A percentile compares a stretch with the other conserved stretches of the same genome.
These are phyloP conservation scores for Diloba caeruleocephala DNA, from an alignment of 2,888 invertebrate genomes.

Conservation along the genomic window DNA sequence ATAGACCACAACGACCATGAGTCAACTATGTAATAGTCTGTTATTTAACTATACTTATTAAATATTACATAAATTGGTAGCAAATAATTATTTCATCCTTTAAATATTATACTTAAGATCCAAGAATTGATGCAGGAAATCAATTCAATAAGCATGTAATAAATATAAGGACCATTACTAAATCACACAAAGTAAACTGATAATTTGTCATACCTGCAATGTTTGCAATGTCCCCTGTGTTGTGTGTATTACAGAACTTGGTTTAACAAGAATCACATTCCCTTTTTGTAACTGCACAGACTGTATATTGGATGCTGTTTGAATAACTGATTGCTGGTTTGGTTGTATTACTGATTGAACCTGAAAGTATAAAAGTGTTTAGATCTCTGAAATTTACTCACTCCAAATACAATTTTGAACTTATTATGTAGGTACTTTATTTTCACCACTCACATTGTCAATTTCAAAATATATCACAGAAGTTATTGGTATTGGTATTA, in stretches of 20 bases:
- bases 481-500: neutral
- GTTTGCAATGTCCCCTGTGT: conserved; percentile 96
- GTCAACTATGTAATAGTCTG: no score
- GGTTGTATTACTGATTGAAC: conserved; percentile 99
- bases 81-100: no score
- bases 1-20: neutral
- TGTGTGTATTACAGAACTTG: conserved; percentile 97
- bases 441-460: no score
- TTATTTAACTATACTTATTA: no score
- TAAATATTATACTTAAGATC: no score
- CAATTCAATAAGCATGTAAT: neutral
- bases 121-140: no score
- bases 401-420: no score
- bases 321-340: conserved; percentile 98
- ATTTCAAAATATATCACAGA: no score
- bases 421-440: no score
- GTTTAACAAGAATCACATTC: conserved; percentile 97
- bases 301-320: conserved; percentile 96
- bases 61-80: no score
- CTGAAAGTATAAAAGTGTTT: conserved; percentile 82
- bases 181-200: neutral
- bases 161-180: neutral
- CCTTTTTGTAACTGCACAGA: conserved; percentile 95
- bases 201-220: conserved; percentile 93
- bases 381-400: conserved; percentile 3